phyloP scores from a whole-genome alignment of 2,797 vertebrate species.

The Hylomyscus alleni region DNA sequence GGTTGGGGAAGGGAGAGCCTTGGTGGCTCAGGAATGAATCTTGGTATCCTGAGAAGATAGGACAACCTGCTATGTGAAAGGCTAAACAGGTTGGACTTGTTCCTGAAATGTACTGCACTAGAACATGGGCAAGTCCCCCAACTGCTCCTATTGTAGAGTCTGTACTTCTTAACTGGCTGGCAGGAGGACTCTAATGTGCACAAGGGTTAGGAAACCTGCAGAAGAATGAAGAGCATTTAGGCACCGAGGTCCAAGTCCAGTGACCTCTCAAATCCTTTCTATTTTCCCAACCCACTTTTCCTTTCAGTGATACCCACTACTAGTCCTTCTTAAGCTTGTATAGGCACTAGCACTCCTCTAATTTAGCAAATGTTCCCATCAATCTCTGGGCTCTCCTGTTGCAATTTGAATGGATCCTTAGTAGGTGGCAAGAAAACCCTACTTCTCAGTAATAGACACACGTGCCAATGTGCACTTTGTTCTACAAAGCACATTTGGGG shows the following conservation, averaged over 20 bases:
- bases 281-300: constrained; percentile 14
- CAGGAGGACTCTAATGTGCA: not conserved
- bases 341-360: not conserved
- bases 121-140: not conserved
- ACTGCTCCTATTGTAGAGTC: not conserved
- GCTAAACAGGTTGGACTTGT: constrained; percentile 46
- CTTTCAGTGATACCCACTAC: not conserved
- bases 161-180: constrained; percentile 14
- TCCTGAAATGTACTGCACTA: constrained; percentile 17
- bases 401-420: not conserved
- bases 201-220: not conserved
- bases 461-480: not conserved
- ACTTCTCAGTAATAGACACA: not conserved
- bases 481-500: not conserved
- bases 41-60: constrained; percentile 59
- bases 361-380: not conserved
- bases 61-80: constrained; percentile 55
- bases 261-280: constrained; percentile 23
- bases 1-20: not conserved
- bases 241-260: not conserved
- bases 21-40: constrained; percentile 34
- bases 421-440: constrained; percentile 4
- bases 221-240: not conserved
- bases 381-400: not conserved
- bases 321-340: not conserved